Evolutionary conservation across 2,797 vertebrate genomes (phyloP), one percentile per base, ranked within the genome.

Genomic region (Capromys pilorides): DNA sequence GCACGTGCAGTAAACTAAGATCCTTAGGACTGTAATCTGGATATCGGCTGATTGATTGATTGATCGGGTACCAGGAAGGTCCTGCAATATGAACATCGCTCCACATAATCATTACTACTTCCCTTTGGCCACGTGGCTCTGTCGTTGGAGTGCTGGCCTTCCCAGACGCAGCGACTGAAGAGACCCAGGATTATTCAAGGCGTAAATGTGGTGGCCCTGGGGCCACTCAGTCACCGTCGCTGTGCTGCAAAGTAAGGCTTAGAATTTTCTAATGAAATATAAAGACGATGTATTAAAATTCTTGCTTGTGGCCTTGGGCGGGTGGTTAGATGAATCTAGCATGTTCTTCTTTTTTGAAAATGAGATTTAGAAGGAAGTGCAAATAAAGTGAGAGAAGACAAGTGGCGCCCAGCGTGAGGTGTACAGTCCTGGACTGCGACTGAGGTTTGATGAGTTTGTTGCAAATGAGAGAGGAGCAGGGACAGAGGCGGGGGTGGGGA

Each of bases 351-450:
- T 78, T 82, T 69, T 22, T 18, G 3, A 64, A 49, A 82, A 1
- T 89, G 28, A 64, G 12, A 49, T 83, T 85, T 94, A 49, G 82
- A 59, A 82, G 85, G 90, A 0, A 92, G 2, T 0, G 10, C 16
- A 88, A 62, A 13, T 82, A 57, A 31, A 81, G 21, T 85, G 39
- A 41, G 22, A 66, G 12, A 59, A 14, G 51, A 11, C 28, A 10
- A 77, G n/a, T 49, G 82, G 4, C 1, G 19, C 0, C 73, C n/a
- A 1, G 8, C 62, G 0, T 13, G 1, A 5, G 62, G 66, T 54
- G 31, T 45, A 39, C 0, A 41, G 10, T 5, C 5, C 3, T 62
- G 64, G 22, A 3, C 31, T 84, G n/a, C 26, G 5, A 24, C 0
- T 2, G 6, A 64, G 4, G 9, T 49, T 80, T 77, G 41, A 45